phyloP scores from a whole-genome alignment of 2,113 vertebrate species.

The Cryptomyrus ogoouensis region DNA sequence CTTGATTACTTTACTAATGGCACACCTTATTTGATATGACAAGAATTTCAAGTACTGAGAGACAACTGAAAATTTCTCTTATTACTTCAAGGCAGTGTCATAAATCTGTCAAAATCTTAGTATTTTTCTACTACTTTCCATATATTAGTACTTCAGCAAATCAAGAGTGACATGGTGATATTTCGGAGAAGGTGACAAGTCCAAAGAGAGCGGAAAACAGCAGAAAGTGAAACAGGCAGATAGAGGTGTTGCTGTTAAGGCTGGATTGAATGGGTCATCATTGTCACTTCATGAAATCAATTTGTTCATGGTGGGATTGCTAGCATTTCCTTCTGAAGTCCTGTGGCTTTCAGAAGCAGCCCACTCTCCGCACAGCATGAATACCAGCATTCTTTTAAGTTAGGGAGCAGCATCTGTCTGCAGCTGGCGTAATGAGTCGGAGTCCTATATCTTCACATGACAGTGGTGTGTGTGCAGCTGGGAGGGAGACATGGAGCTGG shows the following conservation, averaged over 20 bases:
- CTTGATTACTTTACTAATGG: background rate
- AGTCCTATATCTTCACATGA: background rate
- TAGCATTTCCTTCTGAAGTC: background rate
- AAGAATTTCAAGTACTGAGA: background rate
- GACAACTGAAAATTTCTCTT: background rate
- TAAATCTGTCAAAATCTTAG: background rate
- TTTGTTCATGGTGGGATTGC: background rate
- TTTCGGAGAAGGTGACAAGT: background rate
- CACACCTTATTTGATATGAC: background rate
- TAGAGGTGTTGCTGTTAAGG: background rate
- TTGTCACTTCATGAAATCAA: slow-evolving; percentile 4
- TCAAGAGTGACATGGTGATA: background rate
- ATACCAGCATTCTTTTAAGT: background rate
- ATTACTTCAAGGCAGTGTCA: background rate
- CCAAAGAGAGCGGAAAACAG: background rate
- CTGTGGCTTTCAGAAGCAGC: background rate
- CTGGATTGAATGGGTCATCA: background rate
- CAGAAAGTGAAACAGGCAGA: background rate
- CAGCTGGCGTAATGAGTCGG: background rate
- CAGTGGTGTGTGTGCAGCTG: background rate
- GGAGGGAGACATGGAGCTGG: background rate
- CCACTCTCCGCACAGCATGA: background rate
- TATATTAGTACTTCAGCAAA: background rate
- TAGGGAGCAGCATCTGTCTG: background rate
- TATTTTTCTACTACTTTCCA: background rate